Percentiles rank a stretch among this genome's conserved stretches.
phyloP scores from a whole-genome alignment of 2,888 invertebrate species.

The Tipula vernalis region DNA sequence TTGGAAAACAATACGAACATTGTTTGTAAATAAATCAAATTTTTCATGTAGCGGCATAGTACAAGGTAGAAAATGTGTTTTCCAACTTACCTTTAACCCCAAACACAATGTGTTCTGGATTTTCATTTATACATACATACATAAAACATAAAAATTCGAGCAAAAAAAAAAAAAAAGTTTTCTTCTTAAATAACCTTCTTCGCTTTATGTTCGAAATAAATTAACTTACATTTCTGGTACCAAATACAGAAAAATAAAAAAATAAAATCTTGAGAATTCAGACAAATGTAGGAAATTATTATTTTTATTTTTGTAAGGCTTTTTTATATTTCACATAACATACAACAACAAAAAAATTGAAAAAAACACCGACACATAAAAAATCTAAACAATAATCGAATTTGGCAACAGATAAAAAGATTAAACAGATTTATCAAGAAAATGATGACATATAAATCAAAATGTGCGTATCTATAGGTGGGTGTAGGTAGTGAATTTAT shows the following conservation, averaged over 20 bases:
- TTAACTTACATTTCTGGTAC: not conserved
- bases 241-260: not conserved
- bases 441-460: conserved; percentile 10
- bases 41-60: not conserved
- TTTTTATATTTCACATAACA: not conserved
- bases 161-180: not conserved
- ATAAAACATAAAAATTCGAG: not conserved
- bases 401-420: conserved; percentile 7
- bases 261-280: not conserved
- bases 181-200: not conserved
- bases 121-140: not conserved
- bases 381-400: conserved; percentile 6
- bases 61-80: not conserved
- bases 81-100: not conserved
- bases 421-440: conserved; percentile 8
- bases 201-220: not conserved
- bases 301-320: not conserved
- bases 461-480: not conserved
- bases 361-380: not conserved
- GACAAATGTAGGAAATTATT: not conserved
- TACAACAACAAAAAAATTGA: not conserved
- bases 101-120: not conserved
- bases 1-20: not conserved
- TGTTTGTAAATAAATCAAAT: not conserved
- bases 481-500: not conserved